These are phyloP conservation scores for Menura novaehollandiae DNA, from an alignment of 2,113 vertebrate species.

Conservation along the genomic window DNA sequence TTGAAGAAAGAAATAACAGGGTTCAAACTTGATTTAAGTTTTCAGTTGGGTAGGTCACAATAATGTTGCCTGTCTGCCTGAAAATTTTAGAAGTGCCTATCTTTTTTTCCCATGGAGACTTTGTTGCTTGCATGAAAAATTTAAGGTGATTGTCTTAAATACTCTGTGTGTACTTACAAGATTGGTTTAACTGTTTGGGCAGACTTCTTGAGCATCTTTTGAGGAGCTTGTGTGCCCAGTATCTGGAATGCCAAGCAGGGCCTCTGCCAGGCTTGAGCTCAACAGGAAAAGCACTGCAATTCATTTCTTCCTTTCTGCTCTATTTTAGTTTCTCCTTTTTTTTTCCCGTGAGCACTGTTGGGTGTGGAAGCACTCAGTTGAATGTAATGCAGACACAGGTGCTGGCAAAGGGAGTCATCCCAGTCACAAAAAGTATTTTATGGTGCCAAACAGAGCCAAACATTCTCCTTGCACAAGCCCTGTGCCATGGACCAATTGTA, in stretches of 20 bases:
- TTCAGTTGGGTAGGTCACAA: neutral
- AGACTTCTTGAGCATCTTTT: neutral
- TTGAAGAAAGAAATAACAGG: neutral
- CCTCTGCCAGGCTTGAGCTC: neutral
- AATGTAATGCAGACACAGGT: accelerated
- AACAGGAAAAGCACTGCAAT: neutral
- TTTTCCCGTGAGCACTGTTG: neutral
- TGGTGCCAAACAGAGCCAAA: neutral
- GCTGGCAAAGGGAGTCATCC: neutral
- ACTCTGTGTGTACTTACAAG: neutral
- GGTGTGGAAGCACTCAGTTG: neutral
- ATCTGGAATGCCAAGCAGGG: neutral
- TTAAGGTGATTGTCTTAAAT: neutral
- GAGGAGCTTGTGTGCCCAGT: neutral
- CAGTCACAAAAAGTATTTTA: neutral
- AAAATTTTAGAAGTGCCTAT: neutral
- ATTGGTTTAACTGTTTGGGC: neutral
- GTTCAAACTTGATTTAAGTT: neutral
- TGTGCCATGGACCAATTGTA: neutral
- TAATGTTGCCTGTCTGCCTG: neutral
- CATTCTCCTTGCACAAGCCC: neutral
- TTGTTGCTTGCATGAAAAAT: neutral
- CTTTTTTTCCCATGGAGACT: neutral
- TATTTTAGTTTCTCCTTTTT: neutral
- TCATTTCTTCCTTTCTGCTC: neutral